Conservation (phyloP, 2,888 invertebrate genomes). For the Epistrophella euchroma region DNA sequence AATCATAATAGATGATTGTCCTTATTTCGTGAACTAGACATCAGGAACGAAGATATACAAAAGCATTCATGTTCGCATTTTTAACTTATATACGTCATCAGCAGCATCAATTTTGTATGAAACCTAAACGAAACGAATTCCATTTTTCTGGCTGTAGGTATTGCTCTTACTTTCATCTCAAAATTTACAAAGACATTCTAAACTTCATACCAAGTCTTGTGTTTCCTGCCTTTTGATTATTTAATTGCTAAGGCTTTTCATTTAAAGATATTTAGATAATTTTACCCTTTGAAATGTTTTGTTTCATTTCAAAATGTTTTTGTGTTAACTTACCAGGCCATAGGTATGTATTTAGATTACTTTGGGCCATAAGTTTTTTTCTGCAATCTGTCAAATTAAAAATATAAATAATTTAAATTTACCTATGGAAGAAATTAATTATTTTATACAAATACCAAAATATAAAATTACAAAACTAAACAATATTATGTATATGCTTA, state of each 20-base stretch:
- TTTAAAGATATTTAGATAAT: slow-evolving; percentile 4
- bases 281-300: neutral
- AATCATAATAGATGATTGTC: slow-evolving; percentile 28
- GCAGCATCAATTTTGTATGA: neutral
- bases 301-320: neutral
- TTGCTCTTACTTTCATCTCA: neutral
- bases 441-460: too few species aligned
- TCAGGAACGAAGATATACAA: slow-evolving; percentile 7
- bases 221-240: neutral
- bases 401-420: too few species aligned
- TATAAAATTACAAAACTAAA: too few species aligned
- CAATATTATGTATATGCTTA: too few species aligned
- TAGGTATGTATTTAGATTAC: neutral
- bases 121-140: neutral
- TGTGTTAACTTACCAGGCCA: neutral
- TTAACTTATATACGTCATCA: slow-evolving; percentile 7
- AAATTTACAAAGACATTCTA: neutral
- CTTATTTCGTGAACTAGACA: neutral
- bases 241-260: neutral
- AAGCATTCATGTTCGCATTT: neutral
- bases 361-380: neutral
- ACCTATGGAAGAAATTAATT: too few species aligned
- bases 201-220: neutral
- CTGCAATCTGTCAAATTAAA: too few species aligned
- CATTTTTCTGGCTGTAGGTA: neutral